Conservation (phyloP, 2,113 vertebrate species). For the Elanus axillaris region DNA sequence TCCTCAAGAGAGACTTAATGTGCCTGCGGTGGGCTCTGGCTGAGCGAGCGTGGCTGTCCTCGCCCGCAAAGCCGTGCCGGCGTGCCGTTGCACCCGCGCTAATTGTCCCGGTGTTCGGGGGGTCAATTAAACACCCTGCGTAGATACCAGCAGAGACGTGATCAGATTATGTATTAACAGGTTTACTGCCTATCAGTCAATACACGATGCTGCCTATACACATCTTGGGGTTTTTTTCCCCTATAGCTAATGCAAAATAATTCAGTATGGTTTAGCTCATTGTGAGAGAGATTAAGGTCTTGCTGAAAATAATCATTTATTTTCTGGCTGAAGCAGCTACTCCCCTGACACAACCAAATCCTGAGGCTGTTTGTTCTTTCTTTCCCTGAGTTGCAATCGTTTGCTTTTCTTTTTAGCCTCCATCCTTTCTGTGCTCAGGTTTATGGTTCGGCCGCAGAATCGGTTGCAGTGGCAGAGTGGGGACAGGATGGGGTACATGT, state of each 20-base stretch:
- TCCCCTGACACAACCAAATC: not conserved
- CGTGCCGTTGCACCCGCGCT: not conserved
- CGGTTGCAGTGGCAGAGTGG: fast-evolving
- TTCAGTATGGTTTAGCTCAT: not conserved
- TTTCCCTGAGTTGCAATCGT: fast-evolving
- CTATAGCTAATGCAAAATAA: not conserved
- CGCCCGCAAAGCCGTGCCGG: not conserved
- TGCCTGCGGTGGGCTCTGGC: not conserved
- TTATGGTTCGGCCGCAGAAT: fast-evolving
- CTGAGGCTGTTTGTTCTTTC: not conserved
- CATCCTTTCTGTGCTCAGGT: fast-evolving
- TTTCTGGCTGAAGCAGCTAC: not conserved
- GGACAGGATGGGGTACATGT: fast-evolving
- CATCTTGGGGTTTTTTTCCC: not conserved
- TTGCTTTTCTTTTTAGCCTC: not conserved
- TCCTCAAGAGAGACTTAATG: conserved; percentile 47
- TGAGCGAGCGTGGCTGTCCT: not conserved
- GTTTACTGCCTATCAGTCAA: not conserved
- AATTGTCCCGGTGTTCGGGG: not conserved
- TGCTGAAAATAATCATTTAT: not conserved
- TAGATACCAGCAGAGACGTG: fast-evolving
- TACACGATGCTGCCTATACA: fast-evolving
- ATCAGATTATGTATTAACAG: not conserved
- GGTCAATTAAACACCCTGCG: not conserved
- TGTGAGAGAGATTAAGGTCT: not conserved